Conservation (phyloP, 1,140 invertebrate species). For the Psix sp. region DNA sequence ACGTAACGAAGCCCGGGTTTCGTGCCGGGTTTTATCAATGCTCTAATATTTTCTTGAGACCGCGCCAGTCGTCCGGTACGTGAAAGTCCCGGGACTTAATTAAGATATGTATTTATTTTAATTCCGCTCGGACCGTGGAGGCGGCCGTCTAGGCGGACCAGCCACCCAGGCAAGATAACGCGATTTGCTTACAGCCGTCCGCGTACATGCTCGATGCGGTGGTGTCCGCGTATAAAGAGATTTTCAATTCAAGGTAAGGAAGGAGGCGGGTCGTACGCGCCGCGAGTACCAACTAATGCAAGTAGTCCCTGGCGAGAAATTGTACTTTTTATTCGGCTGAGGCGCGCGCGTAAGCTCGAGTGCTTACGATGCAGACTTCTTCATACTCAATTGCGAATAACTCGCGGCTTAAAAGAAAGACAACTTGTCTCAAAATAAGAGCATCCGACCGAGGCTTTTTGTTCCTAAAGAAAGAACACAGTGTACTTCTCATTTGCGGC, state of each 20-base stretch:
- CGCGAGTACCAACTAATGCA: constrained; percentile 63
- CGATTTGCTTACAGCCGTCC: constrained; percentile 73
- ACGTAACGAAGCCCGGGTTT: background rate
- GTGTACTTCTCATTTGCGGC: constrained; percentile 55
- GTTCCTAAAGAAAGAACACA: constrained; percentile 55
- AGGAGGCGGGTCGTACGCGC: constrained; percentile 57
- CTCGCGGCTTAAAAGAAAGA: constrained; percentile 41
- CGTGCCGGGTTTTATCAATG: constrained; percentile 27
- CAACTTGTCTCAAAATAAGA: constrained; percentile 61
- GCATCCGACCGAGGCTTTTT: constrained; percentile 46
- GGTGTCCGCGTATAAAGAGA: constrained; percentile 63
- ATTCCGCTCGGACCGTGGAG: constrained; percentile 68
- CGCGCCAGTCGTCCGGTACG: constrained; percentile 60
- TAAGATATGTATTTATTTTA: constrained; percentile 78
- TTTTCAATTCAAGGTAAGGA: constrained; percentile 74
- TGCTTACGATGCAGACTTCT: constrained; percentile 50
- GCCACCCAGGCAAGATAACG: constrained; percentile 69
- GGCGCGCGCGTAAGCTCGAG: constrained; percentile 54
- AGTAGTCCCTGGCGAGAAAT: constrained; percentile 64
- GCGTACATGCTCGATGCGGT: constrained; percentile 61
- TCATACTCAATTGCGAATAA: constrained; percentile 60
- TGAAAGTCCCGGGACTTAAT: constrained; percentile 70
- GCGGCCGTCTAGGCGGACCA: constrained; percentile 62
- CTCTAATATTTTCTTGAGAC: constrained; percentile 49
- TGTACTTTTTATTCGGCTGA: constrained; percentile 56